Conservation (phyloP, 2,113 vertebrate species). For the Morone saxatilis region DNA sequence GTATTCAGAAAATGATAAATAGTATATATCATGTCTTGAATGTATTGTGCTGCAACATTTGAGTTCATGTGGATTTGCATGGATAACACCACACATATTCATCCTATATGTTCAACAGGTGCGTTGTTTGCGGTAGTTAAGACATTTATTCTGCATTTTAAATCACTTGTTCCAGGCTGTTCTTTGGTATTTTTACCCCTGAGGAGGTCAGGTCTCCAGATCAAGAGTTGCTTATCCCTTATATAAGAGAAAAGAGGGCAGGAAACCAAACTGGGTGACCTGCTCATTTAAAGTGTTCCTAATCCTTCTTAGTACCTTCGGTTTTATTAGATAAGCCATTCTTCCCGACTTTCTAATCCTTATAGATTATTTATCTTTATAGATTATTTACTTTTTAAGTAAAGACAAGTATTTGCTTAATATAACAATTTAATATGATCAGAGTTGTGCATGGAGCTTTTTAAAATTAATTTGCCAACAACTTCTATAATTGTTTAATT, state of each 20-base stretch:
- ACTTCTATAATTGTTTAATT: neutral
- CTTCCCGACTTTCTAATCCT: neutral
- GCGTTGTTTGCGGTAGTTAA: no score
- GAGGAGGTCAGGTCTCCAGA: constrained; percentile 47
- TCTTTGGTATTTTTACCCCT: neutral
- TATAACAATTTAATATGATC: neutral
- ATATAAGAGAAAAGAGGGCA: constrained; percentile 76
- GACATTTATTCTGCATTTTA: neutral
- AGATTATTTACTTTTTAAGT: neutral
- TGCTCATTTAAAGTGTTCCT: constrained; percentile 53
- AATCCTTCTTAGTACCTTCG: constrained; percentile 49
- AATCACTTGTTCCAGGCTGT: neutral
- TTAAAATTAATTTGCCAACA: neutral
- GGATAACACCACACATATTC: no score
- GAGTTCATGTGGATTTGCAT: neutral
- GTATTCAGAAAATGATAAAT: no score
- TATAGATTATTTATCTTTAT: neutral
- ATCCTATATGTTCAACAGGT: no score
- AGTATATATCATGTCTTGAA: no score
- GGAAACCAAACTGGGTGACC: constrained; percentile 58
- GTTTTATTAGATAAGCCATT: constrained; percentile 19
- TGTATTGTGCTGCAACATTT: neutral
- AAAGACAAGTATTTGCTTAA: neutral
- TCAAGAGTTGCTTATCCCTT: constrained; percentile 74
- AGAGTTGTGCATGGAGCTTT: neutral